Conservation (phyloP, 92 coral and sea anemone genomes). For the Zoanthus sociatus region DNA sequence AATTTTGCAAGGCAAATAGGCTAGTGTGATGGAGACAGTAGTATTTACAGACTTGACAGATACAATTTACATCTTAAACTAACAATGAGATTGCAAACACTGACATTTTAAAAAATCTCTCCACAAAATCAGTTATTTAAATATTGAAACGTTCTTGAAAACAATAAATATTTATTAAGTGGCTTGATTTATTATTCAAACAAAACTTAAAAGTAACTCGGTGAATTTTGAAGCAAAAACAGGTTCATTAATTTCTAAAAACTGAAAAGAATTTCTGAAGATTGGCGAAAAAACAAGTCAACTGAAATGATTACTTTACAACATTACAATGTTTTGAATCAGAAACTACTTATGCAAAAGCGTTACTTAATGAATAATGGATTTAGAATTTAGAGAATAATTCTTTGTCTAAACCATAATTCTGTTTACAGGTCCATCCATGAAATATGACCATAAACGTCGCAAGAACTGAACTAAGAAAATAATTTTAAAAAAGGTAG, state of each 20-base stretch:
- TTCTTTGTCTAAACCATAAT: neutral
- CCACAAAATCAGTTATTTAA: neutral
- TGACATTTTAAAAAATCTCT: neutral
- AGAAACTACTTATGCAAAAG: neutral
- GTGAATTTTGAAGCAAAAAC: neutral
- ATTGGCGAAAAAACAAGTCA: neutral
- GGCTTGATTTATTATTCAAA: constrained; percentile 6
- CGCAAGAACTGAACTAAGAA: neutral
- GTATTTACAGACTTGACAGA: neutral
- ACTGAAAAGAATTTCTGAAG: neutral
- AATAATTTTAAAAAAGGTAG: neutral
- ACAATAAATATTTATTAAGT: neutral
- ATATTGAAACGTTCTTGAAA: neutral
- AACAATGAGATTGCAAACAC: neutral
- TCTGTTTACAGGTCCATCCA: neutral
- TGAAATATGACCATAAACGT: neutral
- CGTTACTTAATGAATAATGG: neutral
- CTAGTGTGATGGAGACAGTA: neutral
- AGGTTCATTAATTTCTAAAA: neutral
- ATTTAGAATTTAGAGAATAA: neutral
- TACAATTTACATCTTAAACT: neutral
- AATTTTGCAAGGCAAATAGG: neutral
- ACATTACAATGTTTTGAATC: neutral
- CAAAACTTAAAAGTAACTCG: constrained; percentile 8
- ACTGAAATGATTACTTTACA: neutral